A percentile compares a stretch with the other conserved stretches of the same genome.
Evolutionary conservation across 2,113 vertebrate genomes (phyloP).

Genomic region (Turdus rufiventris): DNA sequence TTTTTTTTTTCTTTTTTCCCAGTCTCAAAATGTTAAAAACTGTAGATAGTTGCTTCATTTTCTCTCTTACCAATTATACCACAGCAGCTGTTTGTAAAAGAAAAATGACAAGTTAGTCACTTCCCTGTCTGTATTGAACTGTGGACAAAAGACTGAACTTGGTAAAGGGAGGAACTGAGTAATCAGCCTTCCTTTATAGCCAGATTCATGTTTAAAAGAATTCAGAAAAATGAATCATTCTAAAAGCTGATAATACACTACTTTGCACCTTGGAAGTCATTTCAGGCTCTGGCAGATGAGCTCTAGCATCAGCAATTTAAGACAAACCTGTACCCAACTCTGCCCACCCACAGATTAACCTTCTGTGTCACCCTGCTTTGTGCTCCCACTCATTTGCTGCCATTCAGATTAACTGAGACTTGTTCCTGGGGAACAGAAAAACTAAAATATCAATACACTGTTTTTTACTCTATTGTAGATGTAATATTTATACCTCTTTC

Average conservation of each 20-base stretch:
- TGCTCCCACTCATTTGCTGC: not conserved
- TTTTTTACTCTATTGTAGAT: not conserved
- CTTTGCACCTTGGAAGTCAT: constrained; percentile 39
- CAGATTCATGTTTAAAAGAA: constrained; percentile 36
- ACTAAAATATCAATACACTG: not conserved
- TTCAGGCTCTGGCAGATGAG: constrained; percentile 20
- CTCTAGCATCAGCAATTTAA: not conserved
- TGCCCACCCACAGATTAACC: not conserved
- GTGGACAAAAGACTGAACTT: constrained; percentile 42
- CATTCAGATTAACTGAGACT: not conserved
- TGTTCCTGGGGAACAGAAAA: not conserved
- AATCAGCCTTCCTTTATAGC: constrained; percentile 44
- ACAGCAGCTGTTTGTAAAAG: constrained; percentile 27
- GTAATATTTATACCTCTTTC: not conserved
- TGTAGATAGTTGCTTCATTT: not conserved
- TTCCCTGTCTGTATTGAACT: constrained; percentile 34
- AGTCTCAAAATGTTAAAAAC: not conserved
- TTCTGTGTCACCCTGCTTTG: not conserved
- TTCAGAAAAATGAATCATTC: constrained; percentile 50
- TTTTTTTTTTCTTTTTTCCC: not conserved
- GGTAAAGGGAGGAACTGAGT: constrained; percentile 50
- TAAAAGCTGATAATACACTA: constrained; percentile 9
- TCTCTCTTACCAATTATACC: constrained; percentile 4
- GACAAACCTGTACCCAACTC: not conserved
- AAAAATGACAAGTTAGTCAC: constrained; percentile 45